Conservation (phyloP, 1,140 invertebrate species). For the Saccostrea echinata region DNA sequence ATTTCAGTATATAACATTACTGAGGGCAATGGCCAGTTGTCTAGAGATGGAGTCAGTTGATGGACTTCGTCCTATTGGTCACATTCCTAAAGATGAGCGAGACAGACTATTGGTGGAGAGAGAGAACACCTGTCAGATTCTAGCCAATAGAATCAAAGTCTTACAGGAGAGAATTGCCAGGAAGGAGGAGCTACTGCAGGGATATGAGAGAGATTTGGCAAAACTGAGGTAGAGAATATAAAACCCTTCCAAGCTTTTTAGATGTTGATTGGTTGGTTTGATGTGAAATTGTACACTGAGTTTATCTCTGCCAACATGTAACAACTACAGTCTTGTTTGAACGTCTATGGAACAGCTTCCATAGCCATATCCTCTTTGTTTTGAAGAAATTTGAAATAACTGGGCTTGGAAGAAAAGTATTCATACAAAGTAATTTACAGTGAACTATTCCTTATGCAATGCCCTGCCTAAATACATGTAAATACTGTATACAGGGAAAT, state of each 20-base stretch:
- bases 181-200: conserved; percentile 78
- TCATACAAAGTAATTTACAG: too few species aligned
- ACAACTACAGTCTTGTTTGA: too few species aligned
- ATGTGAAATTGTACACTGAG: too few species aligned
- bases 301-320: too few species aligned
- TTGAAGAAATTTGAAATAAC: too few species aligned
- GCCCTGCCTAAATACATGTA: too few species aligned
- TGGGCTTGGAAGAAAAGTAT: too few species aligned
- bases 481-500: too few species aligned
- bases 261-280: too few species aligned
- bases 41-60: conserved; percentile 73
- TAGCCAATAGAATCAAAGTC: conserved; percentile 70
- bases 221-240: conserved; percentile 71
- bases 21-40: conserved; percentile 70
- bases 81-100: conserved; percentile 78
- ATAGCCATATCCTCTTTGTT: too few species aligned
- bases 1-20: conserved; percentile 72
- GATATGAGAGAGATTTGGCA: conserved; percentile 78
- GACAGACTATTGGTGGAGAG: conserved; percentile 69
- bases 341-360: too few species aligned
- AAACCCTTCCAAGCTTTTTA: neutral
- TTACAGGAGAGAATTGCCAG: conserved; percentile 75
- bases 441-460: too few species aligned
- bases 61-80: conserved; percentile 76
- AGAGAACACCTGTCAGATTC: conserved; percentile 67